phyloP scores from a whole-genome alignment of 2,113 vertebrate genomes.

The Psittacara wagleri region DNA sequence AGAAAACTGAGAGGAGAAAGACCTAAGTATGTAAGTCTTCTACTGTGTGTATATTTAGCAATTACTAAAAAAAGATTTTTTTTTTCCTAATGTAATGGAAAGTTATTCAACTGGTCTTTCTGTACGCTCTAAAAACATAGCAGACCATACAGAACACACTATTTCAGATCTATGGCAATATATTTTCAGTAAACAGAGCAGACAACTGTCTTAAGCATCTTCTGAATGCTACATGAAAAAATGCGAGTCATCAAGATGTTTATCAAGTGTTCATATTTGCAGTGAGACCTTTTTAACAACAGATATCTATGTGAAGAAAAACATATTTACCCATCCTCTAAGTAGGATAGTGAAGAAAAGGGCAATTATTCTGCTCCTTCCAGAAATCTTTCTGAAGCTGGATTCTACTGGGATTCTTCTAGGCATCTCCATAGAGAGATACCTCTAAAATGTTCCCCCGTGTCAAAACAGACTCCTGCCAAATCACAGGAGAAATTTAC shows the following conservation, averaged over 20 bases:
- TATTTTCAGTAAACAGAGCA: not conserved
- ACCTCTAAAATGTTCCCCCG: not conserved
- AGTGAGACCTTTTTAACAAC: not conserved
- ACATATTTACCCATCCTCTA: not conserved
- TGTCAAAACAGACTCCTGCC: not conserved
- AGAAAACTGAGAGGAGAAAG: not conserved
- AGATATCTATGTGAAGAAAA: not conserved
- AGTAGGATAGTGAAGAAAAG: not conserved
- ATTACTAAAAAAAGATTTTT: not conserved
- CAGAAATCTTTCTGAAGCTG: not conserved
- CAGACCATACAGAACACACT: not conserved
- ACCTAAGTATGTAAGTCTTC: not conserved
- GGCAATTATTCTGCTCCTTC: not conserved
- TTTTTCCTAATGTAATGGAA: not conserved
- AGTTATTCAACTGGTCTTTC: not conserved
- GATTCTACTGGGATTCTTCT: not conserved
- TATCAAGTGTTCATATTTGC: not conserved
- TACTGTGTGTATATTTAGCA: not conserved
- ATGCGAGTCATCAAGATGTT: not conserved
- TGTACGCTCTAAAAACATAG: not conserved
- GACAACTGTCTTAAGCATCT: not conserved
- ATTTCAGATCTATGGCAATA: not conserved
- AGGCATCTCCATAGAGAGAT: not conserved
- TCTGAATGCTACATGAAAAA: not conserved
- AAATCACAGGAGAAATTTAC: not conserved